phyloP scores from a whole-genome alignment of 2,888 invertebrate species.

The Brenthis daphne region DNA sequence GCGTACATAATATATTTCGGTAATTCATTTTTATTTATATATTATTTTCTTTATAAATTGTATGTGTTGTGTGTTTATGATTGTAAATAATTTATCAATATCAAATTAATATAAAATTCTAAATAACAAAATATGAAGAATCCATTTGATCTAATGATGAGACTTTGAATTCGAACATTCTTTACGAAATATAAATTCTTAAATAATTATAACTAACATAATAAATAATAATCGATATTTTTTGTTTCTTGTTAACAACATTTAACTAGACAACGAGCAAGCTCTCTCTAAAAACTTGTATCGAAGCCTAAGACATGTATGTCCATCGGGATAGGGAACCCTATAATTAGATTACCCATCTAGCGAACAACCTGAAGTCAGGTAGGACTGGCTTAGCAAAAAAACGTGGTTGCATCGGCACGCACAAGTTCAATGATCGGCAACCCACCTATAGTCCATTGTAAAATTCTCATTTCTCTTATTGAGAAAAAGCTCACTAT shows the following conservation, averaged over 20 bases:
- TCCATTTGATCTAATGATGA: no score
- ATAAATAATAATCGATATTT: constrained; percentile 6
- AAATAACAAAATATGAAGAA: no score
- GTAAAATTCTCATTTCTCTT: constrained; percentile 53
- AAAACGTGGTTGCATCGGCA: constrained; percentile 59
- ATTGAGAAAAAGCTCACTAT: constrained; percentile 18
- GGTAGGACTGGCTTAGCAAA: constrained; percentile 68
- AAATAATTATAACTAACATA: background rate
- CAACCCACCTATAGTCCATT: constrained; percentile 41
- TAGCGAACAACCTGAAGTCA: constrained; percentile 60
- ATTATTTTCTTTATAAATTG: no score
- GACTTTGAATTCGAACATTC: no score
- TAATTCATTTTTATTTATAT: no score
- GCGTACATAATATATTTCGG: no score
- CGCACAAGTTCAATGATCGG: constrained; percentile 67
- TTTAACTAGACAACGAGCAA: constrained; percentile 20
- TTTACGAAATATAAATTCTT: background rate
- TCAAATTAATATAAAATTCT: no score
- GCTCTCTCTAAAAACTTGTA: constrained; percentile 46
- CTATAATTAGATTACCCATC: constrained; percentile 76
- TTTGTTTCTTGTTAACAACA: constrained; percentile 15
- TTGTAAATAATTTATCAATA: no score
- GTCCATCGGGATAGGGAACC: constrained; percentile 54
- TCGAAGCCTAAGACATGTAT: constrained; percentile 54
- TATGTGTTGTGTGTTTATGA: no score